Percentiles rank a stretch among this genome's conserved stretches.
Evolutionary conservation across 2,888 invertebrate genomes (phyloP).

Genomic region (Platerodrilus igneus): DNA sequence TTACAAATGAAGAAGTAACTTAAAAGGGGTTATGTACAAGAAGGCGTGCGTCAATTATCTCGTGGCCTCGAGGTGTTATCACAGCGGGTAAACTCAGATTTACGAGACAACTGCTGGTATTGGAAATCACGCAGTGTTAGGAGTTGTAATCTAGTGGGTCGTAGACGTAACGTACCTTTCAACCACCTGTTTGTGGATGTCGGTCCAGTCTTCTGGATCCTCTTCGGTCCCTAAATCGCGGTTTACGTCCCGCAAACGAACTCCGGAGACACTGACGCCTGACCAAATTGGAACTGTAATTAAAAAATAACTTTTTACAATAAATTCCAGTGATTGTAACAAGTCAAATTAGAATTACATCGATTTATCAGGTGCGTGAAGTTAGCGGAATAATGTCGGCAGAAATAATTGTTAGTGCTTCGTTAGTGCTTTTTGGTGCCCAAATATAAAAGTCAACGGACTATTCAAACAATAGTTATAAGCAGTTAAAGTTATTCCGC

Average conservation of each 20-base stretch:
- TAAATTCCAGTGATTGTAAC: too few species aligned
- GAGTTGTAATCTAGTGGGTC: too few species aligned
- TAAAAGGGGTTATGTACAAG: conserved; percentile 5
- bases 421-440: too few species aligned
- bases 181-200: conserved; percentile 72
- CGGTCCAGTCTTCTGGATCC: conserved; percentile 70
- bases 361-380: too few species aligned
- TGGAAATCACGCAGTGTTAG: too few species aligned
- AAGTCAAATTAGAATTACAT: too few species aligned
- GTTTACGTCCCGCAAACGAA: conserved; percentile 54
- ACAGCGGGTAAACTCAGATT: conserved; percentile 22
- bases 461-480: too few species aligned
- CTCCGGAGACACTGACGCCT: conserved; percentile 59
- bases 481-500: too few species aligned
- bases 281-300: conserved; percentile 58
- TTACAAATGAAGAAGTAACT: conserved; percentile 8
- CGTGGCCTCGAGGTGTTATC: conserved; percentile 26
- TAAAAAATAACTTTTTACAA: too few species aligned
- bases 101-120: conserved; percentile 17
- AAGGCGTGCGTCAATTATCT: conserved; percentile 23
- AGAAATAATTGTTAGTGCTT: too few species aligned
- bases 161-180: conserved; percentile 31
- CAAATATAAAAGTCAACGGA: too few species aligned
- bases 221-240: conserved; percentile 52
- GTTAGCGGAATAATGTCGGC: too few species aligned